Evolutionary conservation across 2,113 vertebrate species (phyloP).

Genomic region (Myrmecophaga tridactyla): DNA sequence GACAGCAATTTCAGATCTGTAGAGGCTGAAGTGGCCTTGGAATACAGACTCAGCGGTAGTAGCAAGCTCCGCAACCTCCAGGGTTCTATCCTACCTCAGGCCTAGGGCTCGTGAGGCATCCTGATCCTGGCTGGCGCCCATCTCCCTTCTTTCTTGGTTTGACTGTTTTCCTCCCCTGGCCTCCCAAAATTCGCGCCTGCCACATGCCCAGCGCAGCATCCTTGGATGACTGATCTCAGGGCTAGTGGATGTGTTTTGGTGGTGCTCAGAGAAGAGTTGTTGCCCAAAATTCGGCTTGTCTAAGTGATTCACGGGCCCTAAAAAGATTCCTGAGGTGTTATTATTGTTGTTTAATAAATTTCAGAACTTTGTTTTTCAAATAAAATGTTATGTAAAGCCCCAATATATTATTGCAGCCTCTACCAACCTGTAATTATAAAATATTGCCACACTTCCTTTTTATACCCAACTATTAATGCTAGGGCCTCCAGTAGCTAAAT

Average conservation of each 20-base stretch:
- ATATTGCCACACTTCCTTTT: neutral
- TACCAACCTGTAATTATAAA: neutral
- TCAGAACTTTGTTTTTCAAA: neutral
- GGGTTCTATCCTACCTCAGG: too few species aligned
- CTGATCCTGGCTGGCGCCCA: neutral
- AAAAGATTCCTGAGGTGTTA: neutral
- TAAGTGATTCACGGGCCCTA: neutral
- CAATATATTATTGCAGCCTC: neutral
- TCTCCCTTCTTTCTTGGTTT: neutral
- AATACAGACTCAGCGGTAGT: neutral
- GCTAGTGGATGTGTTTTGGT: neutral
- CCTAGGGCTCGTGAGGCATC: neutral
- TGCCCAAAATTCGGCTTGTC: neutral
- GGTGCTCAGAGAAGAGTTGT: neutral
- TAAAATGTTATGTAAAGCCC: neutral
- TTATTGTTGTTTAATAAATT: neutral
- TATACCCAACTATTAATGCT: neutral
- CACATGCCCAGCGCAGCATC: neutral
- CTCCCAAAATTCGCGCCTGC: neutral
- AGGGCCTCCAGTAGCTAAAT: neutral
- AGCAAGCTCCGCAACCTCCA: neutral
- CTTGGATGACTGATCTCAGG: neutral
- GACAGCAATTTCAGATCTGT: neutral
- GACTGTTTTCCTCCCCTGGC: neutral
- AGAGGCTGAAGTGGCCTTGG: neutral